These are phyloP conservation scores for Palythoa heliodiscus DNA, from an alignment of 92 coral and sea anemone species.

Conservation along the genomic window DNA sequence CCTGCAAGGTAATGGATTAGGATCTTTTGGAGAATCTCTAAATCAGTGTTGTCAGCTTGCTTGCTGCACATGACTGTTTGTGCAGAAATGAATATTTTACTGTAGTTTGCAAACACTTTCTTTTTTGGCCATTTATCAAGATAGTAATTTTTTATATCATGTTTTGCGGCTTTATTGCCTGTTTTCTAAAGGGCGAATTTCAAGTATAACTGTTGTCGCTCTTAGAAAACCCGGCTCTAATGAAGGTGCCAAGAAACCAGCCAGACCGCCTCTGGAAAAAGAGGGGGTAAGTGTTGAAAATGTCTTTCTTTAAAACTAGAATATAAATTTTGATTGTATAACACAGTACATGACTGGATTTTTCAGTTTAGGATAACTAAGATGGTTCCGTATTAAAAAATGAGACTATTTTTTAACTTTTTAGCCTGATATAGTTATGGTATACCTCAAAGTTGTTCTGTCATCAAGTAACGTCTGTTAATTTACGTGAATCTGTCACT, in stretches of 20 bases:
- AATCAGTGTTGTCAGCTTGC: background rate
- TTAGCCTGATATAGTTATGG: too few relatives aligned
- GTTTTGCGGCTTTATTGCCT: background rate
- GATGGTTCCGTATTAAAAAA: too few relatives aligned
- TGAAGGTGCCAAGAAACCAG: conserved; percentile 71
- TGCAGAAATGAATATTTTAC: too few relatives aligned
- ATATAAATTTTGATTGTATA: background rate
- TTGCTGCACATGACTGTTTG: too few relatives aligned
- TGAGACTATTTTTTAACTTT: too few relatives aligned
- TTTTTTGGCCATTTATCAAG: background rate
- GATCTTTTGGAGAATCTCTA: background rate
- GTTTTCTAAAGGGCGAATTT: background rate
- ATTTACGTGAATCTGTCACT: too few relatives aligned
- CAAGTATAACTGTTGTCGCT: background rate
- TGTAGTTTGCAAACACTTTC: too few relatives aligned
- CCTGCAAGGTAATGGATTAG: conserved; percentile 62
- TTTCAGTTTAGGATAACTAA: too few relatives aligned
- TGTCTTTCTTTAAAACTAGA: background rate
- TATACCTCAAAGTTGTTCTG: too few relatives aligned
- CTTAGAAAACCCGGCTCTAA: conserved; percentile 79
- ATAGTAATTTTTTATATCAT: background rate
- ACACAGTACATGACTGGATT: too few relatives aligned
- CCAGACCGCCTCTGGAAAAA: conserved; percentile 48
- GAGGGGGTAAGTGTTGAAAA: background rate
- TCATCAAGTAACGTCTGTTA: too few relatives aligned